A percentile compares a stretch with the other conserved stretches of the same genome.
phyloP scores from a whole-genome alignment of 2,113 vertebrate genomes.

The Colaptes auratus region DNA sequence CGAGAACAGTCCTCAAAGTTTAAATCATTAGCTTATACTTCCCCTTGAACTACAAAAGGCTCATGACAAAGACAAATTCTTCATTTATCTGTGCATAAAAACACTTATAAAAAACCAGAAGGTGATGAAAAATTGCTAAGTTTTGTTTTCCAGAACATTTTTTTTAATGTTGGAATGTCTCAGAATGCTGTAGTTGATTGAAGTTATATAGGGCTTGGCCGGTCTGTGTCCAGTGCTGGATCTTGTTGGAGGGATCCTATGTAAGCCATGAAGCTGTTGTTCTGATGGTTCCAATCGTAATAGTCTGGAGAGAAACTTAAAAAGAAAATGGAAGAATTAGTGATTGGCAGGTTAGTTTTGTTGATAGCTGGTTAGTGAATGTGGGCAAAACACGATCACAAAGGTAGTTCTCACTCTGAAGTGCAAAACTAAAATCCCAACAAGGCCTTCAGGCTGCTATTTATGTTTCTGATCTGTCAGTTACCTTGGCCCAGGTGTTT shows the following conservation, averaged over 20 bases:
- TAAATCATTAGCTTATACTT: conserved; percentile 68
- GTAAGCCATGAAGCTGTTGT: conserved; percentile 85
- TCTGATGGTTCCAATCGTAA: conserved; percentile 88
- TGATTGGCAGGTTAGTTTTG: neutral
- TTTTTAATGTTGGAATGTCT: conserved; percentile 35
- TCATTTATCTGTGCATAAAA: conserved; percentile 41
- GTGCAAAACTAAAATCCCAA: neutral
- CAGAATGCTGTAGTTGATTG: neutral
- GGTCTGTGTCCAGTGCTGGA: conserved; percentile 74
- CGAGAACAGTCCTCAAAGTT: conserved; percentile 53
- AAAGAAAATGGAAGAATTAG: conserved; percentile 14
- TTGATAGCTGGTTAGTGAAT: neutral
- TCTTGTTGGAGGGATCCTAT: conserved; percentile 80
- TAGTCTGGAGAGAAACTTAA: conserved; percentile 86
- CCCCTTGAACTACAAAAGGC: conserved; percentile 55
- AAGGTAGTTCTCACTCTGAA: neutral
- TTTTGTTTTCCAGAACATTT: conserved; percentile 23
- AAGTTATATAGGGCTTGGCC: conserved; percentile 76
- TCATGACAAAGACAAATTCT: conserved; percentile 52
- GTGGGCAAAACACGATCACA: accelerated
- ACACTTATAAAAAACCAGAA: conserved; percentile 37
- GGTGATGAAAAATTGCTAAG: conserved; percentile 23
- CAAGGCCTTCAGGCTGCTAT: neutral
- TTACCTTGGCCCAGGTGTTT: neutral
- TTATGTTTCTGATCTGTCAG: neutral